Evolutionary conservation across 2,888 invertebrate species (phyloP), one percentile per base, ranked within the genome.

Genomic region (Junonia oenone): DNA sequence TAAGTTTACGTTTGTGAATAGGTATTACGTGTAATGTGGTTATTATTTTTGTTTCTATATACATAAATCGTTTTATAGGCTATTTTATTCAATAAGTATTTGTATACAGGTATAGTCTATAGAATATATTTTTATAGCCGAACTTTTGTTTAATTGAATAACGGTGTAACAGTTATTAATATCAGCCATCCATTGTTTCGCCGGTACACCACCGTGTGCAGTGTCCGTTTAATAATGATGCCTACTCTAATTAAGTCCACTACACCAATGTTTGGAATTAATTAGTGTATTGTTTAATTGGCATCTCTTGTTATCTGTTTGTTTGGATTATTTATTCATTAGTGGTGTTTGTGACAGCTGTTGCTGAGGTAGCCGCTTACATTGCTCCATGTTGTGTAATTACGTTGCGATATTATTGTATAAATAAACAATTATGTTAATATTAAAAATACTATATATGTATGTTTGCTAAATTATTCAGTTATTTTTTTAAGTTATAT

Each of bases 241-340:
- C 68, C 69, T 75, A 75, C 81, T 83, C 86, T 88, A 89, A 88
- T 90, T 89, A 89, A 87, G 87, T 88, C 87, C 89, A 90, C 83
- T 88, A 87, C 85, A 87, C 79, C 87, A 84, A 85, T 89, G 89
- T 90, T 90, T 90, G 89, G 87, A 87, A 90, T 89, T 90, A 89
- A 90, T 90, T 90, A 90, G 86, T 84, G 87, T 87, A 90, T 90
- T 89, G 89, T 90, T 89, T 89, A 90, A 90, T 89, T 89, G 89
- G 88, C 87, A 87, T 90, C 88, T 90, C 88, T 88, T 89, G 89
- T 90, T 89, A 89, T 89, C 86, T 89, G 87, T 88, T 86, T 86
- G 82, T 85, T 84, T 81, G 83, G 83, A 83, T 87, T 89, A 89
- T 89, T 89, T 88, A 89, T 86, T 89, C 84, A 89, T 88, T 89